Base-by-base conservation (phyloP, 2,888 invertebrate genomes). In the Acanthosepion pharaonis region DNA sequence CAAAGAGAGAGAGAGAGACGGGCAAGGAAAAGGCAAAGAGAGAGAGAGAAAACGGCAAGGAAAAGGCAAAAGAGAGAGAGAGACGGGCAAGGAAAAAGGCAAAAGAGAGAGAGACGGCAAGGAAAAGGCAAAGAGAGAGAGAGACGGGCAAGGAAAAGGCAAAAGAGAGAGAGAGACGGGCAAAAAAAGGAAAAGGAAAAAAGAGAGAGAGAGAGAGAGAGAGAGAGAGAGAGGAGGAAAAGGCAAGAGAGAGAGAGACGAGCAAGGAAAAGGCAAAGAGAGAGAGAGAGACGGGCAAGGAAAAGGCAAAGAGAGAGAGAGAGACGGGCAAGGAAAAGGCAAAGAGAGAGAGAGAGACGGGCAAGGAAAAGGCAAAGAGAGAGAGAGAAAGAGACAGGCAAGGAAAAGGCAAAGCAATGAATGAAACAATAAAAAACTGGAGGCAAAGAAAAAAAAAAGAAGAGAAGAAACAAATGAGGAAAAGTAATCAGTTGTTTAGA, bases 281-380 rank as follows among this genome's bases (percentile, higher is more conserved):
- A n/a, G 51, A 51, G 3, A 51, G 11, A 51, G 51, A 51, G 51
- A 15, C 9, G 51, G 6, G 15, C 8, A 15, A 51, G 51, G 1
- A 51, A 51, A 51, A 51, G 51, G 51, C 9, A 15, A 51, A 51
- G 51, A 51, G n/a, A n/a, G 51, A 51, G 3, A 51, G 11, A 51
- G 51, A 51, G 51, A 15, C 9, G 51, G 6, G 15, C 8, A 15
- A 51, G 51, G 1, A 51, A 51, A 51, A 51, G 51, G 42, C 42
- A 42, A 51, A 15, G 59, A 91, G n/a, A n/a, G 51, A 94, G 94
- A 94, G 92, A 94, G 51, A 78, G 64, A 25, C 94, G 94, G 28
- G 59, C 92, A 28, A 94, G 64, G 93, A 94, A 94, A n/a, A 94
- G 94, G 94, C 91, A 91, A 92, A 42, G 95, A 94, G 48, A 94